Percentiles rank a stretch among this genome's conserved stretches.
phyloP scores from a whole-genome alignment of 2,113 vertebrate species.

The Bubo blakistoni region DNA sequence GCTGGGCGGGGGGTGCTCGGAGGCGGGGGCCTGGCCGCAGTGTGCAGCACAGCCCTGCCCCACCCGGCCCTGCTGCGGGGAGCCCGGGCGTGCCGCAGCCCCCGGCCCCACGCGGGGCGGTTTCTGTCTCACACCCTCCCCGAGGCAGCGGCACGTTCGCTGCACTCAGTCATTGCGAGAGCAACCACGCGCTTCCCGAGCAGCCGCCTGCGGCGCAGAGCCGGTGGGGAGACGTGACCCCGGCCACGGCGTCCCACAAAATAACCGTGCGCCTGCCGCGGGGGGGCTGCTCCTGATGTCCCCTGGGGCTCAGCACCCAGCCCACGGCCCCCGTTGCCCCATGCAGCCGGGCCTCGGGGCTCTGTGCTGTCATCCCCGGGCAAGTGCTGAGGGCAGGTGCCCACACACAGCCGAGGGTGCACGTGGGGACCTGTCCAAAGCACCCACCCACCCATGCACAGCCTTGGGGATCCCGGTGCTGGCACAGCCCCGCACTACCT shows the following conservation, averaged over 20 bases:
- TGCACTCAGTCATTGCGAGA: background rate
- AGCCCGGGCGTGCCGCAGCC: accelerated
- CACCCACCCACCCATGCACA: accelerated
- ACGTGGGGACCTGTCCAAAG: background rate
- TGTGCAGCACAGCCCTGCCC: background rate
- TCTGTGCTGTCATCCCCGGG: background rate
- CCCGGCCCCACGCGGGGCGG: accelerated
- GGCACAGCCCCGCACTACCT: background rate
- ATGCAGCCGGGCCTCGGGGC: accelerated
- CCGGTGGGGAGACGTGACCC: background rate
- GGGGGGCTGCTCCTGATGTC: background rate
- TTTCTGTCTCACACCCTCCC: background rate
- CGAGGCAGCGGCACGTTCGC: accelerated
- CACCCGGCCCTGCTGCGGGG: accelerated
- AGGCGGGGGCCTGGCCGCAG: accelerated
- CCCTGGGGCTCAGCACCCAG: background rate
- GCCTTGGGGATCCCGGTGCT: background rate
- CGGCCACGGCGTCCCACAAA: accelerated
- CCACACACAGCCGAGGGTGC: background rate
- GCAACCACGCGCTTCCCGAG: accelerated
- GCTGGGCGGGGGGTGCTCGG: background rate
- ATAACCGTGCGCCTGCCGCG: accelerated
- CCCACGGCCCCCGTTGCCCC: accelerated
- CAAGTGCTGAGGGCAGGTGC: background rate
- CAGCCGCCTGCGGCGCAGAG: background rate